Base-by-base conservation (phyloP, 2,113 vertebrate genomes). In the Cariama cristata region DNA sequence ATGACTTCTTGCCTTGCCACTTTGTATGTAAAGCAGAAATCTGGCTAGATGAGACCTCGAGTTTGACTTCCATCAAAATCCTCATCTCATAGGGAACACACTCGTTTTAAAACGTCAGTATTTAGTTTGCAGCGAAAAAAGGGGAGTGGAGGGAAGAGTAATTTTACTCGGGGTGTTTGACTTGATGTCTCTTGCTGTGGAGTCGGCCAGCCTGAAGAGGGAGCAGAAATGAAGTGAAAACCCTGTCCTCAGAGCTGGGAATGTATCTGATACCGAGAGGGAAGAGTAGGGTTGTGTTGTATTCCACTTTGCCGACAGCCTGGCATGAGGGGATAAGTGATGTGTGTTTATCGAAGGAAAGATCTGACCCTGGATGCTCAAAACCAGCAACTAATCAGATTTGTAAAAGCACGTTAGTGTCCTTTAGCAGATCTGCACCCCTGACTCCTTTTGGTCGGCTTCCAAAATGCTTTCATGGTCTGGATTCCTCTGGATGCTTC, bases 51-150 rank as follows among this genome's bases (percentile, higher is more conserved):
- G 50, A 28, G 58, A 40, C 24, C 44, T 64, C 3, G 6, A 11
- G 21, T 68, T 38, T 23, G 26, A 20, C 14, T 62, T 44, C 60
- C 67, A 8, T 9, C 50, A 0, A 7, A 26, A 42, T 8, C 66
- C 71, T 72, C 62, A 0, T 3, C 14, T 49, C 3, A 1, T 8
- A 21, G 3, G 71, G 18, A 58, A 32, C 0, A 0, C 0, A 0
- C 59, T 58, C 0, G 0, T 4, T n/a, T 8, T 8, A 3, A 30
- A 38, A 7, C 1, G 0, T 10, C 22, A 1, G 0, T 1, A 0
- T 13, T 63, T 2, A 0, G 26, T 26, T 27, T 18, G 63, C 55
- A 11, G 45, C 3, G 0, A 24, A 63, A 45, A 17, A 0, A 1
- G 32, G 16, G 27, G 9, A 6, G 35, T 0, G 30, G 14, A 56